phyloP scores from a whole-genome alignment of 2,888 invertebrate species.

The Boloria euphrosyne region DNA sequence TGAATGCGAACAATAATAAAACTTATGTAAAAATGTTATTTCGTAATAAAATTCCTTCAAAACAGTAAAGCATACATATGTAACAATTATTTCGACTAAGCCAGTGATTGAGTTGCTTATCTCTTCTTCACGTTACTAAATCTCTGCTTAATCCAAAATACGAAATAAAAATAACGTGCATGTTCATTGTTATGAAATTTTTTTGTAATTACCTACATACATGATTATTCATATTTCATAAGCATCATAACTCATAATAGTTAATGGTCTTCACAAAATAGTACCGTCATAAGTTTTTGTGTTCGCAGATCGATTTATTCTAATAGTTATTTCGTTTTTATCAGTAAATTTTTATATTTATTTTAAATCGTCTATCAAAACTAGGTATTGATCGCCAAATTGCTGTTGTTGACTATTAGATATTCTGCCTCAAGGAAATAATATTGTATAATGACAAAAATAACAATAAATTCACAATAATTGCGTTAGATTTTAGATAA shows the following conservation, averaged over 20 bases:
- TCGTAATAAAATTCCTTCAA: constrained; percentile 14
- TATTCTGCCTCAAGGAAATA: background rate
- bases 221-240: constrained; percentile 32
- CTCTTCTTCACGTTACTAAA: constrained; percentile 10
- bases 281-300: background rate
- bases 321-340: background rate
- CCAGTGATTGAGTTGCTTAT: constrained; percentile 6
- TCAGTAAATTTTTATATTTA: constrained; percentile 7
- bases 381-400: background rate
- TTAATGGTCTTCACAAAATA: constrained; percentile 7
- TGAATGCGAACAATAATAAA: constrained; percentile 19
- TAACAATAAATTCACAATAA: background rate
- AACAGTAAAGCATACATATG: constrained; percentile 9
- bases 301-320: too few relatives aligned
- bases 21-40: constrained; percentile 20
- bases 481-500: background rate
- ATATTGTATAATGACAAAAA: background rate
- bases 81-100: constrained; percentile 13
- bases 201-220: constrained; percentile 27
- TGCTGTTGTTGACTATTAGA: background rate
- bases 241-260: constrained; percentile 20
- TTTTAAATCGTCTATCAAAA: background rate
- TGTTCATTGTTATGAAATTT: constrained; percentile 22
- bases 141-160: constrained; percentile 16
- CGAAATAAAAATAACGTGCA: constrained; percentile 23